Evolutionary conservation across 2,888 invertebrate genomes (phyloP), one percentile per base, ranked within the genome.

Genomic region (Pimpla rufipes): DNA sequence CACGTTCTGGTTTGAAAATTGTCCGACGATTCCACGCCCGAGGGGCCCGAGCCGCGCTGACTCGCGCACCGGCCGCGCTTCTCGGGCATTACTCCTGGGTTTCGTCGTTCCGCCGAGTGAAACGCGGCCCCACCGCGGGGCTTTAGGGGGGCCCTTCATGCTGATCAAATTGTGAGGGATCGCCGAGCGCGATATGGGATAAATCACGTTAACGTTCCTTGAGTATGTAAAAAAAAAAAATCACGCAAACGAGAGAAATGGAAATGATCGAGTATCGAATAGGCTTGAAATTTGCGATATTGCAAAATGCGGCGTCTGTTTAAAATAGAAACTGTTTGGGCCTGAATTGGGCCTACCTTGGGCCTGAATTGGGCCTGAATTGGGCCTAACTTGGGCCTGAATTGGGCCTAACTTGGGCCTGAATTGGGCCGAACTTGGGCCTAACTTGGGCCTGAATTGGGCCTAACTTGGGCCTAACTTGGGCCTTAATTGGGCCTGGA

Each of bases 11-110:
- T 59, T 74, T 74, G 74, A 74, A 37, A 74, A 74, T 74, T 74
- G 74, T 74, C 74, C 37, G 74, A 74, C 74, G 62, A 50, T 45
- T 74, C 40, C 59, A 62, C 62, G 50, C 74, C 62, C 74, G 47
- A 29, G 59, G 62, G 21, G 35, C 50, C 50, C 62, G 62, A 47
- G 62, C 74, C 35, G 13, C 13, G 13, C 73, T 45, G 73, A 73
- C 73, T 2, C 16, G 50, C 13, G 45, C 50, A 74, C 62, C 74
- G 62, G 62, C 74, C 62, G 62, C 62, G 62, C 35, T 45, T 73
- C 37, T 47, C 18, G 18, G 35, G 21, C 45, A 62, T 74, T 62
- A 74, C 74, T 74, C 62, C 59, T 59, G 74, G 45, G 59, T 74
- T 74, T 74, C 74, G 59, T 74, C 37, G 62, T 59, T 37, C 47